These are phyloP conservation scores for Aldabrachelys gigantea DNA, from an alignment of 2,113 vertebrate genomes.

Conservation along the genomic window DNA sequence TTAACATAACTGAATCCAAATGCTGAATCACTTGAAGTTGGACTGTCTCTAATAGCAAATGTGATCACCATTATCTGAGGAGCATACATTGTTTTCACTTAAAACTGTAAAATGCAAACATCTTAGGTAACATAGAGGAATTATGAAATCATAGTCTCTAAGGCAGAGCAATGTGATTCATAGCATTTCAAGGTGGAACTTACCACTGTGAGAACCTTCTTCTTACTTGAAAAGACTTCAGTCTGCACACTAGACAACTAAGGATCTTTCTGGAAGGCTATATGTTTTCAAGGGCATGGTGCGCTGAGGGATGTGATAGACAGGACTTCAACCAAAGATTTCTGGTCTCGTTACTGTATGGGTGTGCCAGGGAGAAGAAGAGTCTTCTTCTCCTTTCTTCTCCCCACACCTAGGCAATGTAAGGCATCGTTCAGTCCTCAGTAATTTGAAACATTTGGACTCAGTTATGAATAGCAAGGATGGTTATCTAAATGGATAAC, in stretches of 20 bases:
- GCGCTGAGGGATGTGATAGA: background rate
- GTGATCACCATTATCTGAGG: background rate
- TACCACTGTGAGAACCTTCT: background rate
- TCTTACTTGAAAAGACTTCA: background rate
- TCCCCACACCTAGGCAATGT: background rate
- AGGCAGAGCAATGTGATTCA: background rate
- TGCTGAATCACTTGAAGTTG: background rate
- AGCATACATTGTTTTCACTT: background rate
- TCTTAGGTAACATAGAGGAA: background rate
- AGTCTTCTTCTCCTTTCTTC: background rate
- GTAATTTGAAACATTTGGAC: conserved; percentile 47
- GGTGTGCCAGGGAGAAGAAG: background rate
- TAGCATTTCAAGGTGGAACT: background rate
- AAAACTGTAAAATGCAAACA: background rate
- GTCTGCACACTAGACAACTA: background rate
- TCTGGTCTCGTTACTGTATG: background rate
- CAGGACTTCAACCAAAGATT: background rate
- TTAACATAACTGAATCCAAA: background rate
- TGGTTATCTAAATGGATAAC: background rate
- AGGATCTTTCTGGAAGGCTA: background rate
- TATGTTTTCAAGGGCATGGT: background rate
- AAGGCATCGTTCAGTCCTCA: conserved; percentile 24
- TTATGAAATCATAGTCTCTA: background rate
- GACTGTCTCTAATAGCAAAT: background rate
- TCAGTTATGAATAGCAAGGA: background rate